Conservation (phyloP, 2,888 invertebrate genomes). For the Yponomeuta evonymella region DNA sequence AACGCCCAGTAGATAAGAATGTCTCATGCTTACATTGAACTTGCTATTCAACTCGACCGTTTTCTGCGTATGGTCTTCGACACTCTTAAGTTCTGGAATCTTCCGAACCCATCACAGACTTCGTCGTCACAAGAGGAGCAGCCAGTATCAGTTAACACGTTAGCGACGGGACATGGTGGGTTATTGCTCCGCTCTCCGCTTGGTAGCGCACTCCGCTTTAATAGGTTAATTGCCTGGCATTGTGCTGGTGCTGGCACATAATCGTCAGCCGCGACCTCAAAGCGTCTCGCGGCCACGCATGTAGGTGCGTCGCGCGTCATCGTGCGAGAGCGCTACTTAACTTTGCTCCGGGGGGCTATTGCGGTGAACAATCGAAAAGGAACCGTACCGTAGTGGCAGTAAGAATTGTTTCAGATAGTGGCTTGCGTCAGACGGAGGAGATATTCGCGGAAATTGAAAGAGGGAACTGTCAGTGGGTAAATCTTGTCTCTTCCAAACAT, state of each 20-base stretch:
- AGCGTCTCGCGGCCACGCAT: slow-evolving; percentile 63
- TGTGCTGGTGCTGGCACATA: slow-evolving; percentile 72
- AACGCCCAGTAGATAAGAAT: neutral
- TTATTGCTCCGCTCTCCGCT: slow-evolving; percentile 60
- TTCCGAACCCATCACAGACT: neutral
- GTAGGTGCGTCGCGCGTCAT: slow-evolving; percentile 46
- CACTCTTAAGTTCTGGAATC: neutral
- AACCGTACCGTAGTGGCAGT: neutral
- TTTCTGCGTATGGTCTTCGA: neutral
- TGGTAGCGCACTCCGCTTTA: slow-evolving; percentile 55
- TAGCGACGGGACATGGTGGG: slow-evolving; percentile 49
- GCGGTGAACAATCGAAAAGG: neutral
- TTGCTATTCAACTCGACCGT: neutral
- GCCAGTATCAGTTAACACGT: slow-evolving; percentile 38
- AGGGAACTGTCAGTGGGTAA: neutral
- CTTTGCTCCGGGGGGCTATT: neutral
- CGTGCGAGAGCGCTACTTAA: slow-evolving; percentile 6
- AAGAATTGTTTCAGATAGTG: neutral
- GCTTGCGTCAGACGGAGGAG: neutral
- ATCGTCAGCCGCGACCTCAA: slow-evolving; percentile 67
- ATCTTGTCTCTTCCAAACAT: neutral
- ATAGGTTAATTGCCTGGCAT: slow-evolving; percentile 74
- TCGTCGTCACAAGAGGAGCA: neutral
- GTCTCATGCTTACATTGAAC: neutral
- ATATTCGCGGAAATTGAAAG: neutral